Percentiles rank a stretch among this genome's conserved stretches.
Evolutionary conservation across 2,888 invertebrate species (phyloP).

Genomic region (Agrochola lota): DNA sequence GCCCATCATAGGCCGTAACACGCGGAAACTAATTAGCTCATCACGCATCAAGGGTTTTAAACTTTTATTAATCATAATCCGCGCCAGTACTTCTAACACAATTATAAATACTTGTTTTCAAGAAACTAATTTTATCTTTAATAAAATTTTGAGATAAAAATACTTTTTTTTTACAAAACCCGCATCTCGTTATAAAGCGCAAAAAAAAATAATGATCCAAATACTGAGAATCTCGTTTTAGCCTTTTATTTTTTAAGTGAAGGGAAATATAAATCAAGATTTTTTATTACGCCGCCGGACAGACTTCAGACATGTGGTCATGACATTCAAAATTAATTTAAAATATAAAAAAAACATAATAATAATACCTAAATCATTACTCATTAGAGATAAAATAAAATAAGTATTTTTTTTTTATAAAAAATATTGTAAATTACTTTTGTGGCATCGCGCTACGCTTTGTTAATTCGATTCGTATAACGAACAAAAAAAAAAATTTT

Average conservation of each 20-base stretch:
- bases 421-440: conserved; percentile 13
- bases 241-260: conserved; percentile 65
- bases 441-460: conserved; percentile 22
- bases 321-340: conserved; percentile 68
- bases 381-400: conserved; percentile 29
- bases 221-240: conserved; percentile 60
- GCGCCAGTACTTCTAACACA: not conserved
- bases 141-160: conserved; percentile 29
- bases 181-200: conserved; percentile 26
- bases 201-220: conserved; percentile 52
- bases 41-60: conserved; percentile 22
- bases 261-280: conserved; percentile 69
- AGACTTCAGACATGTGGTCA: conserved; percentile 58
- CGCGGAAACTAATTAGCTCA: not conserved
- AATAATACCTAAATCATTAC: conserved; percentile 28
- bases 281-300: conserved; percentile 65
- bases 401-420: conserved; percentile 8
- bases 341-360: conserved; percentile 52
- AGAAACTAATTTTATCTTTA: conserved; percentile 26
- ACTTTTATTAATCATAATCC: conserved; percentile 8
- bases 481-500: conserved; percentile 10
- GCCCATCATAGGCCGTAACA: not conserved
- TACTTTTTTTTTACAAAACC: conserved; percentile 31
- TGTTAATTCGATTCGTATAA: conserved; percentile 16
- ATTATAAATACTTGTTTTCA: conserved; percentile 14